phyloP scores from a whole-genome alignment of 2,113 vertebrate species.

The Bufo gargarizans region DNA sequence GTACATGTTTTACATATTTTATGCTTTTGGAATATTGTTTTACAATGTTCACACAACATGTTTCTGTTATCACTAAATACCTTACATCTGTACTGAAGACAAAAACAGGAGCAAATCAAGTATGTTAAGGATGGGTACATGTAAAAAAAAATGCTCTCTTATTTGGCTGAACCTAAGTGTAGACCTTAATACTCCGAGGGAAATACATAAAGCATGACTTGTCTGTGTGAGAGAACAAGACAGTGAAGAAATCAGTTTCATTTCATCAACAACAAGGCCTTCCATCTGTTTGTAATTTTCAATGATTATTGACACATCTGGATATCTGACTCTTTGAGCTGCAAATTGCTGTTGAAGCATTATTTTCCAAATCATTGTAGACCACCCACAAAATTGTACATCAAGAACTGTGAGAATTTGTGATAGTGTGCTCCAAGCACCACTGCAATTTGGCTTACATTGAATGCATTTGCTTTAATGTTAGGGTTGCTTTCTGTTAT shows the following conservation, averaged over 20 bases:
- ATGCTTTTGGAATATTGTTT: constrained; percentile 13
- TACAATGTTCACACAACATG: constrained; percentile 5
- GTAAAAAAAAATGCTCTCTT: constrained; percentile 43
- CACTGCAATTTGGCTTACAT: constrained; percentile 75
- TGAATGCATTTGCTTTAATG: constrained; percentile 69
- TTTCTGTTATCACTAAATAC: constrained; percentile 46
- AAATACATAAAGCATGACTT: constrained; percentile 73
- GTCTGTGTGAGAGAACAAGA: constrained; percentile 70
- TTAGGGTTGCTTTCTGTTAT: constrained; percentile 62
- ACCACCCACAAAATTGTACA: constrained; percentile 80
- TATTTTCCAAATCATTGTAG: constrained; percentile 81
- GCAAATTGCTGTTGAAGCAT: constrained; percentile 79
- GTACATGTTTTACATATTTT: constrained; percentile 48
- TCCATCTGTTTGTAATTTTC: constrained; percentile 83
- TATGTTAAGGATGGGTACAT: constrained; percentile 53
- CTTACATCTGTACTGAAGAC: constrained; percentile 51
- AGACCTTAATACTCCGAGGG: constrained; percentile 57
- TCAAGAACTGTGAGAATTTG: constrained; percentile 70
- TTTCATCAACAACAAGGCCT: constrained; percentile 74
- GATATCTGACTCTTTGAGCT: constrained; percentile 77
- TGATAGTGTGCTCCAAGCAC: constrained; percentile 72
- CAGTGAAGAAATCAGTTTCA: constrained; percentile 79
- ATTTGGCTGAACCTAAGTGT: constrained; percentile 54
- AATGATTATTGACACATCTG: constrained; percentile 87
- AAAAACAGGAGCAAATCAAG: constrained; percentile 46